A percentile compares a stretch with the other conserved stretches of the same genome.
These are phyloP conservation scores for Anguilla anguilla DNA, from an alignment of 2,797 vertebrate species.

Conservation along the genomic window DNA sequence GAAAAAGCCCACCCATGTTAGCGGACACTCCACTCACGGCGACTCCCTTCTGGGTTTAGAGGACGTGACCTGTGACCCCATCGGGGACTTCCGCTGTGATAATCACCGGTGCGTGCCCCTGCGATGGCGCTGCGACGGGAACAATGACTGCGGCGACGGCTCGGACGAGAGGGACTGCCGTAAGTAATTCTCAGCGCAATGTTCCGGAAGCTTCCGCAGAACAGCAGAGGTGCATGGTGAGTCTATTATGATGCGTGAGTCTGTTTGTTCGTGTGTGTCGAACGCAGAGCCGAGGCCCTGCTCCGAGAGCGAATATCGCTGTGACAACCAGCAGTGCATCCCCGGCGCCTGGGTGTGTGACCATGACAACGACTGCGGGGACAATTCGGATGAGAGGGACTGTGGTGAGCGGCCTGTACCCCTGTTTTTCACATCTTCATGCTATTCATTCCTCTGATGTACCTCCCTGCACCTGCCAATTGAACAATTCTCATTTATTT, in stretches of 20 bases:
- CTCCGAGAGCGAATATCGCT: conserved; percentile 69
- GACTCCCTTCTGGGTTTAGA: conserved; percentile 52
- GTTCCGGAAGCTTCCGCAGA: not conserved
- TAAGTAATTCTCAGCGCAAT: conserved; percentile 44
- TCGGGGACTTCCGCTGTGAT: conserved; percentile 71
- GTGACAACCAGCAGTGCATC: conserved; percentile 65
- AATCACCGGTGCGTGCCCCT: conserved; percentile 71
- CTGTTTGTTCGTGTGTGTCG: not conserved
- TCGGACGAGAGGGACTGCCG: conserved; percentile 71
- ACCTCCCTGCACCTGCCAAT: not conserved
- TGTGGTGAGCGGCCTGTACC: conserved; percentile 60
- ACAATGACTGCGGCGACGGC: conserved; percentile 66
- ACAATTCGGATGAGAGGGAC: conserved; percentile 71
- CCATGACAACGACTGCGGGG: conserved; percentile 70
- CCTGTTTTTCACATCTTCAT: not conserved
- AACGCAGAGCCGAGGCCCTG: conserved; percentile 65
- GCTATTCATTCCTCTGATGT: not conserved
- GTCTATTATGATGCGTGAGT: conserved; percentile 27
- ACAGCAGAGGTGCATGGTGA: not conserved
- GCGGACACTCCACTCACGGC: not conserved
- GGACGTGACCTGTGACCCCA: conserved; percentile 67
- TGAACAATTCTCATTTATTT: not conserved
- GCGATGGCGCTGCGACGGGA: conserved; percentile 68
- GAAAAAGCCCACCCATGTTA: not conserved
- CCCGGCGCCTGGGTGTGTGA: conserved; percentile 70